Percentiles rank a stretch among this genome's conserved stretches.
Evolutionary conservation across 2,797 vertebrate species (phyloP).

Genomic region (Cynodonichthys magdalenae): DNA sequence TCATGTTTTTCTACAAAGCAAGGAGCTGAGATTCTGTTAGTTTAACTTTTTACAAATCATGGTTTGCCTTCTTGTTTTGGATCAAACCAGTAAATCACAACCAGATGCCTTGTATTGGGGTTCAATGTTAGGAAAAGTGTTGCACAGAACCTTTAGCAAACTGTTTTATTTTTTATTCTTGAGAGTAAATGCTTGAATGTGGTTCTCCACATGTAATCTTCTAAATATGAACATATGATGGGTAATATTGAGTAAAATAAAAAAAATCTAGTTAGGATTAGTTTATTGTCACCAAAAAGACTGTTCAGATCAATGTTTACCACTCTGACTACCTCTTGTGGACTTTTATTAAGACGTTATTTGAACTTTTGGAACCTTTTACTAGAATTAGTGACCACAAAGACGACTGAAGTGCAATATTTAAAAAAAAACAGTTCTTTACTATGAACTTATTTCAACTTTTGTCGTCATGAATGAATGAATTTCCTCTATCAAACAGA

Average conservation of each 20-base stretch:
- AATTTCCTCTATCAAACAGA: conserved; percentile 24
- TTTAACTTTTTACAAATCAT: conserved; percentile 20
- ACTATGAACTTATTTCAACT: conserved; percentile 40
- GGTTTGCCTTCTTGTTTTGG: not conserved
- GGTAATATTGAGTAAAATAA: not conserved
- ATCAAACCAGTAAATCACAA: conserved; percentile 14
- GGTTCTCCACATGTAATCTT: not conserved
- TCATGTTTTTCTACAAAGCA: not conserved
- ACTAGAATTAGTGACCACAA: conserved; percentile 23
- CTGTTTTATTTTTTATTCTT: conserved; percentile 4
- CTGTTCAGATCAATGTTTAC: conserved; percentile 57
- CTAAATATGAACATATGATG: not conserved
- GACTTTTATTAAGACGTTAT: conserved; percentile 43
- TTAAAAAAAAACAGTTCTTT: too few relatives aligned
- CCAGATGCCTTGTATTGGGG: conserved; percentile 29
- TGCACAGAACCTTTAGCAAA: conserved; percentile 8
- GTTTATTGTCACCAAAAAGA: conserved; percentile 36
- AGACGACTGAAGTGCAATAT: conserved; percentile 3
- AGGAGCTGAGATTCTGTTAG: conserved; percentile 50
- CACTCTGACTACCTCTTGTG: conserved; percentile 68
- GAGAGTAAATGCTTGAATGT: not conserved
- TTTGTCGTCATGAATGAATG: conserved; percentile 33
- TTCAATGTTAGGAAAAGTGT: conserved; percentile 6
- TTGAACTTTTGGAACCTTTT: conserved; percentile 34
- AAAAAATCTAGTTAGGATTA: not conserved